Base-by-base conservation (phyloP, 1,140 invertebrate genomes). In the Phthorimaea operculella region DNA sequence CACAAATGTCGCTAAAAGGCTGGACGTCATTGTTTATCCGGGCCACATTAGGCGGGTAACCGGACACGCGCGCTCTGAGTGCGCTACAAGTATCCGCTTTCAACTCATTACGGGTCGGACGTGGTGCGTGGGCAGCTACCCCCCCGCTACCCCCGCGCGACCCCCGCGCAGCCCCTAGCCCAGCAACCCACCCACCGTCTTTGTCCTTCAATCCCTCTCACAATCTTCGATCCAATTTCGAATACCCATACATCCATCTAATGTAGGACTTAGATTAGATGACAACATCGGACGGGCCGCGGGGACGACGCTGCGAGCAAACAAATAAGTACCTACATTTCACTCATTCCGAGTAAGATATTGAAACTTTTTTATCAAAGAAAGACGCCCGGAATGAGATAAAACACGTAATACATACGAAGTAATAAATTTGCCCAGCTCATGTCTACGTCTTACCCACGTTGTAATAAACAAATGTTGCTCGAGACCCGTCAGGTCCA, bases 71-170 rank as follows among this genome's bases (percentile, higher is more conserved):
- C 81, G 73, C 70, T 65, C 77, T 84, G 81, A 84, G 79, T 82
- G 80, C 80, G 81, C 77, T 84, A 84, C 79, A 84, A 84, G 80
- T 84, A 84, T 84, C 80, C 77, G 80, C 80, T 83, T 84, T 84
- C 81, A 84, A 84, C 81, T 84, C 81, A 84, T 84, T 84, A 84
- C 79, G 68, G 79, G 66, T 74, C 68, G 78, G 77, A 82, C 80
- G 79, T 80, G 77, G 79, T 83, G 80, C 80, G 80, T 81, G 74
- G 80, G 76, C 68, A 57, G 76, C 54, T 51, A 28, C 16, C 51
- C 61, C 39, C 57, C 16, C 11, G 11, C 18, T 33, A 34, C 16
- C 33, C 14, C 14, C 52, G 36, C 9, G 3, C 16, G 1, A 15
- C 14, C 12, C 28, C 21, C 34, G 47, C 57, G 21, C 66, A 59